A percentile compares a stretch with the other conserved stretches of the same genome.
Conservation (phyloP, 2,113 vertebrate species). For the Upupa epops region DNA sequence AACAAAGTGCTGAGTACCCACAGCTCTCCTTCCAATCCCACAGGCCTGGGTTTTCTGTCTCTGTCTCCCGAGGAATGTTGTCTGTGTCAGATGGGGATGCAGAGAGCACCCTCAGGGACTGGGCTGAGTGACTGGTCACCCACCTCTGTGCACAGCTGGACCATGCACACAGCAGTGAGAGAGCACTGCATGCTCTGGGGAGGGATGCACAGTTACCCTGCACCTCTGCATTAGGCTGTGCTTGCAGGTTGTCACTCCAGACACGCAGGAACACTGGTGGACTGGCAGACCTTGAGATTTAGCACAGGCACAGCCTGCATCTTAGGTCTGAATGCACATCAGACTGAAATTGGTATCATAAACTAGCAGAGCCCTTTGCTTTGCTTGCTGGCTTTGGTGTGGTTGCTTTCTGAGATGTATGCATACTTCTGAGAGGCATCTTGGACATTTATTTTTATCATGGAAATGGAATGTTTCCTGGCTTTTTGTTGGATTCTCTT, state of each 20-base stretch:
- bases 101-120: not conserved
- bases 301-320: not conserved
- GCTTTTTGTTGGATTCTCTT: not conserved
- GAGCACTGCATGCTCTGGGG: not conserved
- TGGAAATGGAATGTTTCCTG: slow-evolving; percentile 44
- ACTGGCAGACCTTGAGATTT: not conserved
- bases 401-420: slow-evolving; percentile 39
- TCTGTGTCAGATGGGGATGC: fast-evolving
- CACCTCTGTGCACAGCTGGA: not conserved
- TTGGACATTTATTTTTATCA: slow-evolving; percentile 13
- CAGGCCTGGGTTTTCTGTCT: not conserved
- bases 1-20: not conserved
- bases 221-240: not conserved
- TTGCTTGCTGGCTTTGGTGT: slow-evolving; percentile 54
- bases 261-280: not conserved
- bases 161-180: not conserved
- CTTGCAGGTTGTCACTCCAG: not conserved
- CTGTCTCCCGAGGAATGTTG: not conserved
- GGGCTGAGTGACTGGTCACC: no score
- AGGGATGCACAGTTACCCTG: fast-evolving
- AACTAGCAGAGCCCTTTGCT: slow-evolving; percentile 18
- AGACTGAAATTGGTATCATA: slow-evolving; percentile 8
- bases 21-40: not conserved
- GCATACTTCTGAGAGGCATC: slow-evolving; percentile 41
- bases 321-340: slow-evolving; percentile 6